Conservation (phyloP, 2,113 vertebrate species). For the Telmatochromis brachygnathus region DNA sequence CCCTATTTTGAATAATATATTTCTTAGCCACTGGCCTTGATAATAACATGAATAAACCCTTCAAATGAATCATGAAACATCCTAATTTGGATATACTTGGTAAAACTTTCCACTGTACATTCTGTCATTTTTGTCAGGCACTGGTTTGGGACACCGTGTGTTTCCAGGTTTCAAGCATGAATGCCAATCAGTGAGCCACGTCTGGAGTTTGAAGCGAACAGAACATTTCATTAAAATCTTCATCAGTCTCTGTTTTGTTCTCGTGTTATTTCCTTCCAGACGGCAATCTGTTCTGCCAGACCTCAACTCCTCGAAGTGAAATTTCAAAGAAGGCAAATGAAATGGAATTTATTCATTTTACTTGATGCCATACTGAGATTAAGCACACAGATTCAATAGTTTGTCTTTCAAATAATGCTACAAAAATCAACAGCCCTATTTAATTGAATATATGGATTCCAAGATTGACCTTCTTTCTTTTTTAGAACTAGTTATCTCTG, state of each 20-base stretch:
- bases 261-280: not conserved
- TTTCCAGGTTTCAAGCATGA: not conserved
- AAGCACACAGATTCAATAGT: not conserved
- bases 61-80: not conserved
- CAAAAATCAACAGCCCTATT: not conserved
- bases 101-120: not conserved
- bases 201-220: not conserved
- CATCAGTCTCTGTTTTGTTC: not conserved
- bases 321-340: not conserved
- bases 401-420: not conserved
- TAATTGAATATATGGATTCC: not conserved
- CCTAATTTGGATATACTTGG: not conserved
- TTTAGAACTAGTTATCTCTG: not conserved
- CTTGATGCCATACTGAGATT: not conserved
- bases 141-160: not conserved
- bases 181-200: not conserved
- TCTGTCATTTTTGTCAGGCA: not conserved
- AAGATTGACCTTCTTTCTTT: not conserved
- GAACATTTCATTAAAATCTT: not conserved
- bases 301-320: not conserved
- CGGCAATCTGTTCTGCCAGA: not conserved
- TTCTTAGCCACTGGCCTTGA: not conserved
- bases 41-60: not conserved
- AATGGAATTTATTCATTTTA: not conserved
- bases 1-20: not conserved